Evolutionary conservation across 2,113 vertebrate species (phyloP).

Genomic region (Psittacara wagleri): DNA sequence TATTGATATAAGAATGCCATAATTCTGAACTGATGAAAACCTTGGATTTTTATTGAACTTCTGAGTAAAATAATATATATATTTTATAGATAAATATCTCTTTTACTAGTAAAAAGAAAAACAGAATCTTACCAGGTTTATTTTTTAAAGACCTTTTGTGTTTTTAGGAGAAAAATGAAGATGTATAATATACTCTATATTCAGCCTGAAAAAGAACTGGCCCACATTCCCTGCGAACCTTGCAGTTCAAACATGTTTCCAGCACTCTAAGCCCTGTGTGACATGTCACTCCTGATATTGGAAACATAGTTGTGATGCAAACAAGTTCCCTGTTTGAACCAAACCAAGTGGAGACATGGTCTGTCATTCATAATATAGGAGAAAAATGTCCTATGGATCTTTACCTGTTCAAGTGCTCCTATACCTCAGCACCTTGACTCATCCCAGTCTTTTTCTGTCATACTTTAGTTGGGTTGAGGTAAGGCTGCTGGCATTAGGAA

Average conservation of each 20-base stretch:
- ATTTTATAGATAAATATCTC: background rate
- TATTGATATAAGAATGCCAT: background rate
- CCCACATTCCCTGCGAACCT: background rate
- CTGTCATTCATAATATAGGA: background rate
- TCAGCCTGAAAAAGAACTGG: background rate
- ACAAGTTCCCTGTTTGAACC: background rate
- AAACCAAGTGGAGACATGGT: background rate
- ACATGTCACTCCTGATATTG: background rate
- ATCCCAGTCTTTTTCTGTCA: background rate
- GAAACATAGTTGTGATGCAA: background rate
- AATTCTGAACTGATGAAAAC: background rate
- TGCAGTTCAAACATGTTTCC: background rate
- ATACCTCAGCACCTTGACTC: background rate
- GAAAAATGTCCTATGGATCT: background rate
- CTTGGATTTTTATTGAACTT: background rate
- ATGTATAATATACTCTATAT: background rate
- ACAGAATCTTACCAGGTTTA: background rate
- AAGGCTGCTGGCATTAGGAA: background rate
- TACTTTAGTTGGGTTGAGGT: background rate
- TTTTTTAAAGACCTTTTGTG: background rate
- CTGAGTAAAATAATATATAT: background rate
- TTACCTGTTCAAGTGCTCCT: background rate
- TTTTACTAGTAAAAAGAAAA: background rate
- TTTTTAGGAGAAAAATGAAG: background rate
- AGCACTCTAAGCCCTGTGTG: fast-evolving